Percentiles rank a stretch among this genome's conserved stretches.
These are phyloP conservation scores for Kuschelorhynchus macadamiae DNA, from an alignment of 2,888 invertebrate genomes.

Conservation along the genomic window DNA sequence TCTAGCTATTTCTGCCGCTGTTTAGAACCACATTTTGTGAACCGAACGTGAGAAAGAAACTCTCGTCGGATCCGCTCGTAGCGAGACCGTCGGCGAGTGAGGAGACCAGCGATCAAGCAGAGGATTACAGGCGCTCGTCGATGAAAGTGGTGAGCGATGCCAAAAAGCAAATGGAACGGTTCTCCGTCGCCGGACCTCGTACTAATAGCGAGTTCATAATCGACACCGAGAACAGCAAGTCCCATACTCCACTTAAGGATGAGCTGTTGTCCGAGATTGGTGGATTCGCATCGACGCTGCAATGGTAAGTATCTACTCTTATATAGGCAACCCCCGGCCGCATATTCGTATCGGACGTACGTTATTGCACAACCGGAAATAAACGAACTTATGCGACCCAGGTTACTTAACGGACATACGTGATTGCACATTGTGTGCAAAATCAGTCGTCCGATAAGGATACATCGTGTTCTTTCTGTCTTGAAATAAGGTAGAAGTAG, in stretches of 20 bases:
- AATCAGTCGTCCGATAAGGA: no score
- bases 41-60: conserved; percentile 6
- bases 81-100: background rate
- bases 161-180: conserved; percentile 21
- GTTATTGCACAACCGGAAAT: no score
- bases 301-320: no score
- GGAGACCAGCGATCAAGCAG: background rate
- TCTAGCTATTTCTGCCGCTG: conserved; percentile 42
- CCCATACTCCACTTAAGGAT: conserved; percentile 43
- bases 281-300: conserved; percentile 31
- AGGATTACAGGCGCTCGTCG: conserved; percentile 28
- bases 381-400: no score
- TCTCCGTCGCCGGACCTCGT: conserved; percentile 1
- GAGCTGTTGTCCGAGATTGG: conserved; percentile 39
- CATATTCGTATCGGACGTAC: no score
- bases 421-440: no score
- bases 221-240: conserved; percentile 9
- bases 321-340: no score
- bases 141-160: conserved; percentile 36
- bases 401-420: no score
- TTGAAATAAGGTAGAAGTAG: no score
- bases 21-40: conserved; percentile 33
- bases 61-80: conserved; percentile 9
- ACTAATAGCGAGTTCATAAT: background rate
- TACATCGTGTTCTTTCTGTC: no score